Base-by-base conservation (phyloP, 2,113 vertebrate genomes). In the Zosterops hypoxanthus region DNA sequence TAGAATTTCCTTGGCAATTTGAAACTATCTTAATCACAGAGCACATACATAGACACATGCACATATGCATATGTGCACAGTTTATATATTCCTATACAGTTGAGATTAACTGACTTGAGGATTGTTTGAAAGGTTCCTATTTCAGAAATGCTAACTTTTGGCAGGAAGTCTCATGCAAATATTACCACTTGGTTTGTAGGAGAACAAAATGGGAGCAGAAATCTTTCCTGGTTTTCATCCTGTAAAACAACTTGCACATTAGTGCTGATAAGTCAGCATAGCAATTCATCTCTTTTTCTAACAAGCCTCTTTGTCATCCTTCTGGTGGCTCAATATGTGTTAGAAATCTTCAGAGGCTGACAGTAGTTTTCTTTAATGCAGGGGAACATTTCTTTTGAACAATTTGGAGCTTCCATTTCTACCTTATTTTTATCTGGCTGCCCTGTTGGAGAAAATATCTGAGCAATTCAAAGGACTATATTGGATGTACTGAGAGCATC, bases 1-100 rank as follows among this genome's bases (percentile, higher is more conserved):
- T 47, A 94, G 91, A 94, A 95, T 94, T 95, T 93, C 16, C 63
- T 83, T 75, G 81, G 57, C 57, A 94, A 64, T 96, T 94, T 93
- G 91, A 60, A 94, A 61, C 73, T 59, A 33, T 72, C 75, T 73
- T 93, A 93, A 92, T 95, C 77, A 76, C 72, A 71, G 71, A 63
- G 26, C 22, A 72, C 28, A 61, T 80, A 55, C 26, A 75, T 2
- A 1, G 44, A 88, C 22, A 28, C n/a, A 85, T 20, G 44, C 31
- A 52, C 46, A 52, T 65, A 53, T 69, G 49, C 39, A 44, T 55
- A 82, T 31, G 16, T 47, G 25, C 31, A 55, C 19, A 33, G 6
- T 77, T 80, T 50, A 63, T 70, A 49, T 61, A 88, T 70, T 34
- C 33, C 33, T 46, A 33, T 44, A 18, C 34, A 53, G 24, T 46